phyloP scores from a whole-genome alignment of 1,140 invertebrate species.

The Eulimnadia texana region DNA sequence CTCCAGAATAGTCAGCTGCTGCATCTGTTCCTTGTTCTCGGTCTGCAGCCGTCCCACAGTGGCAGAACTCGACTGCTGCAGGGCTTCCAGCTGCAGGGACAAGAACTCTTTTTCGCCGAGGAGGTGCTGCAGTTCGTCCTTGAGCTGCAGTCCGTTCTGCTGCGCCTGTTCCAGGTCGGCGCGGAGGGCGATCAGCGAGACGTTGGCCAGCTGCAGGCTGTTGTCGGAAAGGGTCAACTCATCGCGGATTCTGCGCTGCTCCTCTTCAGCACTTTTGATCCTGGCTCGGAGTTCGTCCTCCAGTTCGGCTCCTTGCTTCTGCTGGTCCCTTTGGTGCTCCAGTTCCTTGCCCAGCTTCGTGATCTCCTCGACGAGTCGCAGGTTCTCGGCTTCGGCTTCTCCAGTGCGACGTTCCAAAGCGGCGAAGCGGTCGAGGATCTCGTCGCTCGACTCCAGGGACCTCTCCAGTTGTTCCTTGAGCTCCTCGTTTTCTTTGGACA shows the following conservation, averaged over 20 bases:
- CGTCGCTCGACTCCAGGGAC: neutral
- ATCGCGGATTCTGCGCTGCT: neutral
- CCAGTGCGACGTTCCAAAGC: neutral
- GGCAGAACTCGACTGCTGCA: neutral
- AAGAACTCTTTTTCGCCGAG: neutral
- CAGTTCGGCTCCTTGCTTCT: neutral
- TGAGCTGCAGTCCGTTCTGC: neutral
- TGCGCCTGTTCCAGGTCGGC: neutral
- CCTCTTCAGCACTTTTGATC: constrained; percentile 2
- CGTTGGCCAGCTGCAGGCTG: neutral
- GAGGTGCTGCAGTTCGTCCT: neutral
- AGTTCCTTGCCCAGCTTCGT: neutral
- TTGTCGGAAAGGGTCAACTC: neutral
- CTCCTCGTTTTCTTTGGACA: neutral
- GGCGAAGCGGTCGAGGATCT: neutral
- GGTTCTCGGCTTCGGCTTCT: constrained; percentile 4
- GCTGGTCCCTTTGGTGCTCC: neutral
- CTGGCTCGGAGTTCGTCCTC: neutral
- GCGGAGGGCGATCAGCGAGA: neutral
- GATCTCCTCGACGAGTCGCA: constrained; percentile 1
- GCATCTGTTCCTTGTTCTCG: neutral
- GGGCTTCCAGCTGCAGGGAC: neutral
- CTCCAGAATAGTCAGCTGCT: neutral
- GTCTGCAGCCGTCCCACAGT: neutral
- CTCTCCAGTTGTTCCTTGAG: neutral